These are phyloP conservation scores for Panagrolaimus sp. DNA, from an alignment of 1,140 invertebrate genomes.

Conservation along the genomic window DNA sequence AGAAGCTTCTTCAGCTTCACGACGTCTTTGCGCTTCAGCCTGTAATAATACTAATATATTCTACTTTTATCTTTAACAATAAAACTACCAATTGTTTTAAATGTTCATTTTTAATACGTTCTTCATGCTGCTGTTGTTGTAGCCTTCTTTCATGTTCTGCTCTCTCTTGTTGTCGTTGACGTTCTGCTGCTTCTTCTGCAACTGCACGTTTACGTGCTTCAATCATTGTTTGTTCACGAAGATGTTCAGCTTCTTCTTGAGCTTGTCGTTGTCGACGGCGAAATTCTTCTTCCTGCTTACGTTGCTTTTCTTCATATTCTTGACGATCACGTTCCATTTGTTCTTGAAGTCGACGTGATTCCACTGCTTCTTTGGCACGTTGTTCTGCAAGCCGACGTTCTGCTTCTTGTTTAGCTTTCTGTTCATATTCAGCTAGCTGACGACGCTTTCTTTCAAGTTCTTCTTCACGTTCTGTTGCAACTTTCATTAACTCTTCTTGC, in stretches of 20 bases:
- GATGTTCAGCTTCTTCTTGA: constrained; percentile 15
- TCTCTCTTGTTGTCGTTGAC: not conserved
- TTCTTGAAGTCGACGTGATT: constrained; percentile 27
- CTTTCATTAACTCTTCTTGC: constrained; percentile 29
- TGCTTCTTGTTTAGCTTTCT: constrained; percentile 30
- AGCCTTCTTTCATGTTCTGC: constrained; percentile 20
- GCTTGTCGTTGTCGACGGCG: not conserved
- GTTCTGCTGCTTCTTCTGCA: constrained; percentile 8
- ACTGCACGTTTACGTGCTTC: not conserved
- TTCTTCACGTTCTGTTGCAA: constrained; percentile 32
- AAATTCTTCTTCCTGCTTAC: not conserved
- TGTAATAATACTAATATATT: not conserved
- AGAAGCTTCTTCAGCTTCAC: constrained; percentile 7
- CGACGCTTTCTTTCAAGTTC: constrained; percentile 29
- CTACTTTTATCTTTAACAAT: not conserved
- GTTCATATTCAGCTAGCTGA: constrained; percentile 37
- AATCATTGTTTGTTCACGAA: constrained; percentile 16
- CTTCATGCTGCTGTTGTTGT: constrained; percentile 4
- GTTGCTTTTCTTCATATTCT: constrained; percentile 23
- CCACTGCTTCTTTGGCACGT: constrained; percentile 22
- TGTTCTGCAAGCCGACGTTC: constrained; percentile 24
- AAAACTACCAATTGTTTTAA: constrained; percentile 17
- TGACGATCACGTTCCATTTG: constrained; percentile 26
- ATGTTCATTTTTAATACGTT: constrained; percentile 8
- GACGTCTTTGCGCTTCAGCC: constrained; percentile 20